Conservation (phyloP, 2,797 vertebrate species). For the Eospalax fontanierii region DNA sequence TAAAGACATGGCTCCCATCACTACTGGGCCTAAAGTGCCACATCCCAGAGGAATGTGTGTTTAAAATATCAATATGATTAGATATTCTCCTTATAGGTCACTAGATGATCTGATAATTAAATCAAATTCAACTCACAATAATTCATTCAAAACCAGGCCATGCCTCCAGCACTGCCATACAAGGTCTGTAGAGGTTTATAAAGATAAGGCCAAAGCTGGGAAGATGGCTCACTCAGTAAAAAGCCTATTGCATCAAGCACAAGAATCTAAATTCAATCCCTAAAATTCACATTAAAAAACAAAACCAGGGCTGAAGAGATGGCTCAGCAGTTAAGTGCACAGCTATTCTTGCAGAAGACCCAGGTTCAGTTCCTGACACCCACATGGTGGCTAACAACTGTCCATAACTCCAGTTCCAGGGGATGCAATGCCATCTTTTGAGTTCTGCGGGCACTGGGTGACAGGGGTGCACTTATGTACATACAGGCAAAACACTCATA, state of each 20-base stretch:
- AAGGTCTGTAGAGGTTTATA: background rate
- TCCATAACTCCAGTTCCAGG: too few species aligned
- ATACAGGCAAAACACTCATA: too few species aligned
- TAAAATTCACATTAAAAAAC: background rate
- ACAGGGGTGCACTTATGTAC: too few species aligned
- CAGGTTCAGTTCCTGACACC: too few species aligned
- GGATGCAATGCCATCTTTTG: too few species aligned
- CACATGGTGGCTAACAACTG: too few species aligned
- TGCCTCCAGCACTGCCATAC: background rate
- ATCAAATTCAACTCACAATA: conserved; percentile 53
- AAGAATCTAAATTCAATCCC: background rate
- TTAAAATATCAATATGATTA: background rate
- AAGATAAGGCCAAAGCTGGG: rapidly evolving
- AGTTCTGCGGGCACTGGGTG: too few species aligned
- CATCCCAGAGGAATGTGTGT: background rate
- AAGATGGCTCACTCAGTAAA: background rate
- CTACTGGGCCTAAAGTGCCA: background rate
- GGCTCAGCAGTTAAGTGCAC: too few species aligned
- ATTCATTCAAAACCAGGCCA: conserved; percentile 62
- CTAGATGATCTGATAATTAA: conserved; percentile 53
- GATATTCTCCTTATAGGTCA: conserved; percentile 52
- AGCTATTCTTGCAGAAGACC: too few species aligned
- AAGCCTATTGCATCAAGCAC: background rate
- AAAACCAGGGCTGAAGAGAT: too few species aligned
- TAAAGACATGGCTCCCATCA: background rate